Base-by-base conservation (phyloP, 2,797 vertebrate genomes). In the Sebastes cheni region DNA sequence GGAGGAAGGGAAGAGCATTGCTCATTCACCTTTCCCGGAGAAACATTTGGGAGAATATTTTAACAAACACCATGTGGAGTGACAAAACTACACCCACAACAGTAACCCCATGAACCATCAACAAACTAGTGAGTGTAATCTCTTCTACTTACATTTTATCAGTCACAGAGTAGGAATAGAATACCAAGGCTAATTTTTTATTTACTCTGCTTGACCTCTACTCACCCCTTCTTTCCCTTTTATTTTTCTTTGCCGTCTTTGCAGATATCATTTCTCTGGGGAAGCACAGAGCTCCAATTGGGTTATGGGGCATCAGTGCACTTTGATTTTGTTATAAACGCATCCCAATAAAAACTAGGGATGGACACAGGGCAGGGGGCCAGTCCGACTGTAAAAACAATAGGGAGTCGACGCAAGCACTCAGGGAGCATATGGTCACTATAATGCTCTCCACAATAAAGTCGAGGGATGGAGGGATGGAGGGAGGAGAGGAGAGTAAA, bases 251-350 rank as follows among this genome's bases (percentile, higher is more conserved):
- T 46, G 83, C 60, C 66, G 39, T 77, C 75, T 65, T 84, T 81
- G 82, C 68, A 83, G 79, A 80, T 78, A 75, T 79, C 14, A 67
- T 85, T 78, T 88, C 77, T 89, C 79, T 30, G n/a, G 75, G 76
- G 80, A 82, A 78, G 72, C 42, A 73, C 29, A 71, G 9, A 56
- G 67, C 80, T 68, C 34, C 67, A 84, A 75, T 80, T 82, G 85
- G 54, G 75, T 91, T 84, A 87, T 72, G 60, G 75, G 65, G 82
- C 78, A 86, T 83, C 73, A 74, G 75, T 52, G 75, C 77, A 66
- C 54, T 86, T 84, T 88, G 84, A 91, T 86, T 89, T 86, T 86
- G 79, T 89, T 88, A 89, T 84, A 88, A 87, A 90, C 50, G 81
- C 55, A 86, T 88, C 66, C 88, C 70, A 88, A 88, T 90, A 91